A percentile compares a stretch with the other conserved stretches of the same genome.
These are phyloP conservation scores for Xerus rutilus DNA, from an alignment of 2,797 vertebrate species.

Conservation along the genomic window DNA sequence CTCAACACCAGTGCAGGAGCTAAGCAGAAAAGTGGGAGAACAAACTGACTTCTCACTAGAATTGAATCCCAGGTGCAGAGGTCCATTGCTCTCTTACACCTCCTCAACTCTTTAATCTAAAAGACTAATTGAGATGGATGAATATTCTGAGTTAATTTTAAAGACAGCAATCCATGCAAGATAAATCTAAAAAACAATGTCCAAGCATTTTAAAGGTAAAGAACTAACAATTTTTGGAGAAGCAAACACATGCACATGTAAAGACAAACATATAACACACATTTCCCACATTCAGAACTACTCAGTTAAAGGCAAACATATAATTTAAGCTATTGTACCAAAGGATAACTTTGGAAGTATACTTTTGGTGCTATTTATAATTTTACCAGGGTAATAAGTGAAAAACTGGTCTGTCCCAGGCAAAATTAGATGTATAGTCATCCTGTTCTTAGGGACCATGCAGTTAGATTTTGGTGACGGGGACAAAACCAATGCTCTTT, in stretches of 20 bases:
- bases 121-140: background rate
- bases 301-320: background rate
- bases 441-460: background rate
- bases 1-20: background rate
- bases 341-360: background rate
- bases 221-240: background rate
- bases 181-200: background rate
- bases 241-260: background rate
- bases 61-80: background rate
- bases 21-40: background rate
- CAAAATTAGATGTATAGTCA: background rate
- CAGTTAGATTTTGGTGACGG: background rate
- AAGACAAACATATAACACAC: background rate
- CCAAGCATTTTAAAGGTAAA: slow-evolving; percentile 26
- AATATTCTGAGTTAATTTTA: slow-evolving; percentile 14
- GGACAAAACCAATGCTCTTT: background rate
- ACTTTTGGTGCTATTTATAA: background rate
- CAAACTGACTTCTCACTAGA: background rate
- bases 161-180: background rate
- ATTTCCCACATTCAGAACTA: background rate
- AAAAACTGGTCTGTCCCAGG: background rate
- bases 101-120: background rate
- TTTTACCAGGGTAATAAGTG: background rate
- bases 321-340: background rate
- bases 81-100: background rate